Conservation (phyloP, 2,797 vertebrate species). For the Brachyalestes nurse region DNA sequence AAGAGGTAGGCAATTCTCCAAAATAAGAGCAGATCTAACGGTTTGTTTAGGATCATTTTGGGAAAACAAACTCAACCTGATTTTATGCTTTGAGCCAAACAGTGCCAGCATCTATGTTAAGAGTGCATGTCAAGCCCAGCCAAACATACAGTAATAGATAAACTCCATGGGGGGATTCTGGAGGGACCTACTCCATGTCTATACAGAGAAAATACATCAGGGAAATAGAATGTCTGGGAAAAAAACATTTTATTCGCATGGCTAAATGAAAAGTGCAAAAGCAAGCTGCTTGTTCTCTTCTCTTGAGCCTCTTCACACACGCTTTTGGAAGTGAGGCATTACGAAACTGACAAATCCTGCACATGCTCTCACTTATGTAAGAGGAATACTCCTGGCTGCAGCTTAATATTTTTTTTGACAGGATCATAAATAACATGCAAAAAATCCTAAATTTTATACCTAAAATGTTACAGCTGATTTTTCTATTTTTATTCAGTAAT, state of each 20-base stretch:
- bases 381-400: slow-evolving; percentile 2
- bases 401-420: background rate
- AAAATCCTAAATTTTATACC: background rate
- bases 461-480: background rate
- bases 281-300: background rate
- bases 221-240: background rate
- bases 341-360: slow-evolving; percentile 50
- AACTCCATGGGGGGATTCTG: background rate
- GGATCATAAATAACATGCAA: background rate
- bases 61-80: too few relatives aligned
- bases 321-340: slow-evolving; percentile 37
- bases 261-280: background rate
- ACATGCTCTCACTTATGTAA: slow-evolving; percentile 33
- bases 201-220: background rate
- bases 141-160: background rate
- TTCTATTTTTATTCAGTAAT: background rate
- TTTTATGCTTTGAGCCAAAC: background rate
- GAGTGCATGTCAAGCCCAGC: background rate
- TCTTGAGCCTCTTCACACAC: background rate
- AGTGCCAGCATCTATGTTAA: background rate
- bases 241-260: background rate
- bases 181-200: too few relatives aligned
- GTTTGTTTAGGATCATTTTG: too few relatives aligned
- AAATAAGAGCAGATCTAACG: background rate
- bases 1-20: background rate